These are phyloP conservation scores for Eilema caniola DNA, from an alignment of 2,888 invertebrate genomes.

Conservation along the genomic window DNA sequence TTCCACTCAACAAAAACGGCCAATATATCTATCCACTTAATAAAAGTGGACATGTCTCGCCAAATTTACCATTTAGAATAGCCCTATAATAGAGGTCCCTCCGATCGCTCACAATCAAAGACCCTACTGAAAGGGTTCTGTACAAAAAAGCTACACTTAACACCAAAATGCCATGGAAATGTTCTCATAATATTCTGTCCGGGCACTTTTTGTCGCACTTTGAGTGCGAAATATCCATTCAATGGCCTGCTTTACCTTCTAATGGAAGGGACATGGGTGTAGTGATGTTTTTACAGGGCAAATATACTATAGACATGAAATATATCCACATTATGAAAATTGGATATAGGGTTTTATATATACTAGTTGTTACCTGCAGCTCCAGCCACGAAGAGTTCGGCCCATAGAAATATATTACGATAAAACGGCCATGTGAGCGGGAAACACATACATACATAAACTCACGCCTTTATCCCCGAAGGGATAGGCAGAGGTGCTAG, in stretches of 20 bases:
- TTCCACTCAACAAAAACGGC: conserved; percentile 4
- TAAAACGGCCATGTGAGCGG: too few species aligned
- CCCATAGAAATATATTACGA: too few species aligned
- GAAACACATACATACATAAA: too few species aligned
- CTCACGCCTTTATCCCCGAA: too few species aligned
- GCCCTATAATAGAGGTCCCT: conserved; percentile 42
- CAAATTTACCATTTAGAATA: conserved; percentile 26
- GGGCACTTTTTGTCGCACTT: conserved; percentile 55
- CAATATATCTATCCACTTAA: conserved; percentile 23
- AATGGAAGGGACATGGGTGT: conserved; percentile 29
- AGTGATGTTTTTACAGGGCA: conserved; percentile 29
- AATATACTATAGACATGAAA: not conserved
- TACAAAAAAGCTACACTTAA: conserved; percentile 61
- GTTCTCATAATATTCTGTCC: conserved; percentile 58
- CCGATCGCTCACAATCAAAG: conserved; percentile 63
- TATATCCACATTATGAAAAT: too few species aligned
- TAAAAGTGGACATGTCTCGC: conserved; percentile 27
- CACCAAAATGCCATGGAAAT: conserved; percentile 67
- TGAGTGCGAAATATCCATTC: conserved; percentile 38
- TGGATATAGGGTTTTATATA: too few species aligned
- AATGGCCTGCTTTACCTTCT: conserved; percentile 26
- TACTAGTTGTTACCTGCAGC: too few species aligned
- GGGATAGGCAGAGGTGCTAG: too few species aligned
- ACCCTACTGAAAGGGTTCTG: conserved; percentile 58
- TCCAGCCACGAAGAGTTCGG: too few species aligned